Conservation (phyloP, 2,113 vertebrate genomes). For the Hemiscyllium ocellatum region DNA sequence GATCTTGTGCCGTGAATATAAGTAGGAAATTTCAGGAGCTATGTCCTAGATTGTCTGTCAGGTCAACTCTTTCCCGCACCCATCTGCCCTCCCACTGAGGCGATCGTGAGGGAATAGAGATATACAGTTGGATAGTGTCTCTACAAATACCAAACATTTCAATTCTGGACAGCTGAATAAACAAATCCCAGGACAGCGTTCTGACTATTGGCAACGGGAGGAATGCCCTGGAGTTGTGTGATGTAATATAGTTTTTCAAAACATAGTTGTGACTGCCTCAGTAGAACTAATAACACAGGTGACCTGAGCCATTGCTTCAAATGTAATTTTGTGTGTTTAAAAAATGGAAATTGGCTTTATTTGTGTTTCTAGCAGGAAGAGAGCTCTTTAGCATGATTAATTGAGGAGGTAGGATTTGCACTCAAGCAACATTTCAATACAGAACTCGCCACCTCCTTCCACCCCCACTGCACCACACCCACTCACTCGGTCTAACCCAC, state of each 20-base stretch:
- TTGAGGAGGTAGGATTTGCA: background rate
- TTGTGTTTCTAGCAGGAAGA: background rate
- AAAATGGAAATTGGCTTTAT: background rate
- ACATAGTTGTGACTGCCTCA: background rate
- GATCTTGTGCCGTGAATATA: background rate
- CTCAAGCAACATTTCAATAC: background rate
- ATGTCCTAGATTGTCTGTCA: background rate
- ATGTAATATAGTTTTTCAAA: conserved; percentile 12
- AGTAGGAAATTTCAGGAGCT: background rate
- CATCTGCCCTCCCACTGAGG: background rate
- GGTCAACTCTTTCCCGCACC: background rate
- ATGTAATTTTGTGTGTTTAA: background rate
- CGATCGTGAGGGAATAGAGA: background rate
- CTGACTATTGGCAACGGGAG: conserved; percentile 3
- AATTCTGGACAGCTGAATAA: conserved; percentile 22
- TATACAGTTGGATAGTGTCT: background rate
- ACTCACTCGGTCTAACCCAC: background rate
- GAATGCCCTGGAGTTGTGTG: background rate
- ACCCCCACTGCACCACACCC: too few species aligned
- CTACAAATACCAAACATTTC: conserved; percentile 12
- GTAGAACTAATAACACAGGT: background rate
- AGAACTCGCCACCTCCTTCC: background rate
- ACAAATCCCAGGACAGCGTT: background rate
- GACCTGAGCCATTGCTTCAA: background rate
- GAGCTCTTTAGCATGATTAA: background rate